Conservation (phyloP, 35 echinoderm and acorn worm genomes). For the Nesometra sesokonis region DNA sequence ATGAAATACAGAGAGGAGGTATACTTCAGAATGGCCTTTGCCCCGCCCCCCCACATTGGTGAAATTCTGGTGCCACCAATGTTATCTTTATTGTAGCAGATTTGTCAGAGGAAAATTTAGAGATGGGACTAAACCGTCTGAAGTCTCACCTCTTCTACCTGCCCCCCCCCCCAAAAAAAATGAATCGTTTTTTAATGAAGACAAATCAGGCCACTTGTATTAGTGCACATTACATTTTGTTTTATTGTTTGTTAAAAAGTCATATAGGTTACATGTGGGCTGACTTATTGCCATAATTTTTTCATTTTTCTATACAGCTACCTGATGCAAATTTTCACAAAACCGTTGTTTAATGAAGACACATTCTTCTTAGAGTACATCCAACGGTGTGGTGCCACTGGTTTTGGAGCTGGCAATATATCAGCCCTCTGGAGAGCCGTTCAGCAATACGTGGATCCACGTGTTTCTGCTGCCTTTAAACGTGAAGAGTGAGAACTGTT, state of each 20-base stretch:
- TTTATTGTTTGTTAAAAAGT: not conserved
- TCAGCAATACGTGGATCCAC: slow-evolving; percentile 47
- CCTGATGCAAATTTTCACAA: slow-evolving; percentile 90
- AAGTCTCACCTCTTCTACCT: too few relatives aligned
- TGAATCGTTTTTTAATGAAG: too few relatives aligned
- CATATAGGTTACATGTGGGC: not conserved
- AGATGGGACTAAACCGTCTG: too few relatives aligned
- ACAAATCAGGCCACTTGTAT: too few relatives aligned
- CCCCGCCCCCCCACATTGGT: too few relatives aligned
- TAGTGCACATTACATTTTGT: not conserved
- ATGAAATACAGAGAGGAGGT: too few relatives aligned
- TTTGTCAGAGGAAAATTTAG: too few relatives aligned
- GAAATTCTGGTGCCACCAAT: too few relatives aligned
- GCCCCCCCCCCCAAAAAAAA: too few relatives aligned
- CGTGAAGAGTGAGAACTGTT: not conserved
- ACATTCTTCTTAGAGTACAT: slow-evolving; percentile 96
- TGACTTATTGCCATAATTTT: too few relatives aligned
- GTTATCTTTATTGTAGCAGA: too few relatives aligned
- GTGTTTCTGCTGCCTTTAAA: not conserved
- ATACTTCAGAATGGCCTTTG: too few relatives aligned
- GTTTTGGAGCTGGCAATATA: slow-evolving; percentile 92
- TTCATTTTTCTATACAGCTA: slow-evolving; percentile 28
- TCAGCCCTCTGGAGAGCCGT: slow-evolving; percentile 78
- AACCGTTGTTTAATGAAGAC: slow-evolving; percentile 76
- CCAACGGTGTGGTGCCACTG: slow-evolving; percentile 59